Evolutionary conservation across 2,113 vertebrate genomes (phyloP).

Genomic region (Uropsilus gracilis): DNA sequence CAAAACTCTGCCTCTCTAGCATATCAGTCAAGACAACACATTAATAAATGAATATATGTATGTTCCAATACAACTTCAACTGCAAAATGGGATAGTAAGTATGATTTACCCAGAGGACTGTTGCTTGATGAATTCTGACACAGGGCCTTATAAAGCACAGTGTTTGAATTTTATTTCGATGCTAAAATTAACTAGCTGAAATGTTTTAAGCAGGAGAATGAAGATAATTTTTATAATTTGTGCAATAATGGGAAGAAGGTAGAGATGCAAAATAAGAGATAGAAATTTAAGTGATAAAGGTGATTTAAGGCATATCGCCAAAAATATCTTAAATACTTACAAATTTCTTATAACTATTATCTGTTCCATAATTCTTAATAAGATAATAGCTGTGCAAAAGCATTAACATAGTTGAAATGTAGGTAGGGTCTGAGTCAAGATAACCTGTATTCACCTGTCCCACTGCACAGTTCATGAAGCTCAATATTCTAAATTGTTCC

Average conservation of each 20-base stretch:
- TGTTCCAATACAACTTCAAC: not conserved
- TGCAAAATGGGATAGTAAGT: not conserved
- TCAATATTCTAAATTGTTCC: not conserved
- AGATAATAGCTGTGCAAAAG: not conserved
- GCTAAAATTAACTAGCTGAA: not conserved
- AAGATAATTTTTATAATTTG: not conserved
- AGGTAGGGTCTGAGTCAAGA: not conserved
- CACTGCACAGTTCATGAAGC: not conserved
- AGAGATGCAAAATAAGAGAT: not conserved
- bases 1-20: not conserved
- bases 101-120: not conserved
- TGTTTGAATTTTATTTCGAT: constrained; percentile 3
- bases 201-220: not conserved
- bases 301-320: not conserved
- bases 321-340: not conserved
- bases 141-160: not conserved
- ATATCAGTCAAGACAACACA: not conserved
- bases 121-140: not conserved
- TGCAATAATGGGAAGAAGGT: not conserved
- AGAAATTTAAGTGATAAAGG: not conserved
- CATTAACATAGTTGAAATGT: not conserved
- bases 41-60: not conserved
- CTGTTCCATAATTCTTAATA: not conserved
- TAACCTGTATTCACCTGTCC: not conserved
- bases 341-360: not conserved